phyloP scores from a whole-genome alignment of 2,888 invertebrate genomes.

The Drosophila dives region DNA sequence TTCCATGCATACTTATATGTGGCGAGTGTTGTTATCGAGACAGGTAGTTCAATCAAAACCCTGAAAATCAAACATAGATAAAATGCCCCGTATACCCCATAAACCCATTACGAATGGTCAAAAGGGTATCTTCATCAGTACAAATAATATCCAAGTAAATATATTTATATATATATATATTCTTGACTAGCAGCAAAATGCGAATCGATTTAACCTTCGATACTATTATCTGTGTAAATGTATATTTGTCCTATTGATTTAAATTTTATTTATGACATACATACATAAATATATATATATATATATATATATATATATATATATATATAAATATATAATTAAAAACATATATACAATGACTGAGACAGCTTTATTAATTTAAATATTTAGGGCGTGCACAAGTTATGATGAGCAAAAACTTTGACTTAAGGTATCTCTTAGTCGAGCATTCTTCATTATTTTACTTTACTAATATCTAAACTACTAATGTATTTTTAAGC shows the following conservation, averaged over 20 bases:
- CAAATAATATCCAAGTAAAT: not conserved
- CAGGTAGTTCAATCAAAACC: constrained; percentile 42
- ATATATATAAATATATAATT: not conserved
- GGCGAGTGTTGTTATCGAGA: constrained; percentile 26
- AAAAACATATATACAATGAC: not conserved
- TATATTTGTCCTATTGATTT: not conserved
- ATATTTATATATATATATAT: not conserved
- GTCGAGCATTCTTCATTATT: not conserved
- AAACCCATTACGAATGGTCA: not conserved
- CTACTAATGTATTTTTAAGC: constrained; percentile 44
- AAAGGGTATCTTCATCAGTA: not conserved
- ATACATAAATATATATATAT: too few relatives aligned
- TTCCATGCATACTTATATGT: constrained; percentile 35
- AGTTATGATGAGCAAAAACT: not conserved
- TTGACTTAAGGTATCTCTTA: not conserved
- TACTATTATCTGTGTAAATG: not conserved
- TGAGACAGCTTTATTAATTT: not conserved
- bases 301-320: not conserved
- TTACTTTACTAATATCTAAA: constrained; percentile 9
- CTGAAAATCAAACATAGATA: constrained; percentile 42
- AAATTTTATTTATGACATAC: too few relatives aligned
- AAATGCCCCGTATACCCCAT: constrained; percentile 24
- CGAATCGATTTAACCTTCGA: too few relatives aligned
- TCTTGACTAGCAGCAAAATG: not conserved
- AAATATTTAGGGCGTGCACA: not conserved